These are phyloP conservation scores for Xiphias gladius DNA, from an alignment of 2,113 vertebrate species.

Conservation along the genomic window DNA sequence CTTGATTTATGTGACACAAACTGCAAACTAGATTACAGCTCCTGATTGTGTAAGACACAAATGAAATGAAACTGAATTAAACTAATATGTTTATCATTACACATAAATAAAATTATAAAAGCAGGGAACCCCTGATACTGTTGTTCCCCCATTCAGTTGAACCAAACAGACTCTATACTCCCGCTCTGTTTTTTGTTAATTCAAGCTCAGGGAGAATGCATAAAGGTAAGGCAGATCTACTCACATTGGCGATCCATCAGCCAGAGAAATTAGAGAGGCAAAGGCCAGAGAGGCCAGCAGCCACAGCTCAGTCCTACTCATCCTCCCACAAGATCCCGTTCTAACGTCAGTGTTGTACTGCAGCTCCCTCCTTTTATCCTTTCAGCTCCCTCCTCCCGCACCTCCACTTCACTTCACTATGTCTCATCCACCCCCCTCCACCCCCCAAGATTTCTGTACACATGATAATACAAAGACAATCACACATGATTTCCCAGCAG, in stretches of 20 bases:
- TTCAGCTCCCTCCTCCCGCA: not conserved
- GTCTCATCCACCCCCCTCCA: not conserved
- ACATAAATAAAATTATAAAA: not conserved
- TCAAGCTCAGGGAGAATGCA: not conserved
- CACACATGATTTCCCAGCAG: constrained; percentile 54
- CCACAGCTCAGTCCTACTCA: constrained; percentile 54
- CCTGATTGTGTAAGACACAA: not conserved
- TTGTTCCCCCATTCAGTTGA: not conserved
- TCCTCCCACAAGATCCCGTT: constrained; percentile 34
- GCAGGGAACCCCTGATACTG: too few relatives aligned
- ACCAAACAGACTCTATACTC: not conserved
- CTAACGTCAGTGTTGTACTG: constrained; percentile 4
- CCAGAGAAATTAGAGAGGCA: constrained; percentile 29
- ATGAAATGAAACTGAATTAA: not conserved
- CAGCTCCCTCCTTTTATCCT: constrained; percentile 55
- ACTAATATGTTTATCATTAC: not conserved
- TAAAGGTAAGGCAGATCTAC: constrained; percentile 25
- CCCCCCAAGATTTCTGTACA: not conserved
- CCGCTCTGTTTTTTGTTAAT: fast-evolving
- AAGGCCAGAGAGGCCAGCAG: constrained; percentile 71
- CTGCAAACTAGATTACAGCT: constrained; percentile 4
- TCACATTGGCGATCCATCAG: constrained; percentile 62
- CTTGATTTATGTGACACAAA: constrained; percentile 5
- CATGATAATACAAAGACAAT: not conserved
- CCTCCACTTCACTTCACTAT: not conserved